phyloP scores from a whole-genome alignment of 2,888 invertebrate species.

The Chloromyia formosa region DNA sequence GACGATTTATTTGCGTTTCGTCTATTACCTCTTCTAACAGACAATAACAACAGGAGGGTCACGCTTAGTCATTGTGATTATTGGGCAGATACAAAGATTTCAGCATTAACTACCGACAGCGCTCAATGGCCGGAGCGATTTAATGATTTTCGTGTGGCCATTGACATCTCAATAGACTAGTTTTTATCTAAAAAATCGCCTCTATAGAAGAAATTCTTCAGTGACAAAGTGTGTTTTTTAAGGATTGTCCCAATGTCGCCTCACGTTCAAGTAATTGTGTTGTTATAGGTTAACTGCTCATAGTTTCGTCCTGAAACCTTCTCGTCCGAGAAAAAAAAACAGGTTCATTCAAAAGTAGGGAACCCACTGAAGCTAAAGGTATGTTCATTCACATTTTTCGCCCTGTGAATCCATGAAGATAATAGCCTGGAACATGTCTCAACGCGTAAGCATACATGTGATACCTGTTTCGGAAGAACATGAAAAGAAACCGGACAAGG shows the following conservation, averaged over 20 bases:
- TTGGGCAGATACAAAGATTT: constrained; percentile 14
- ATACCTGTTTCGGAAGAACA: constrained; percentile 2
- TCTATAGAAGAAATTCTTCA: constrained; percentile 22
- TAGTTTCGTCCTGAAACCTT: background rate
- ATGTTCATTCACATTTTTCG: constrained; percentile 5
- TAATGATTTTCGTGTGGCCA: constrained; percentile 35
- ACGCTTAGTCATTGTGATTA: constrained; percentile 33
- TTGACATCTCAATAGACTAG: constrained; percentile 37
- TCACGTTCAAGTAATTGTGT: constrained; percentile 32
- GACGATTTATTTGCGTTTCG: constrained; percentile 38
- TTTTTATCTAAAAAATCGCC: constrained; percentile 14
- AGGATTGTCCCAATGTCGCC: constrained; percentile 11
- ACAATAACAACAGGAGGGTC: constrained; percentile 33
- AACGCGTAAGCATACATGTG: constrained; percentile 7
- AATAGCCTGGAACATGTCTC: constrained; percentile 9
- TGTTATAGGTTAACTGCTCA: background rate
- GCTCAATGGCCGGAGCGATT: constrained; percentile 4
- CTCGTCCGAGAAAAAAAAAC: background rate
- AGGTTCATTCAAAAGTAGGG: constrained; percentile 8
- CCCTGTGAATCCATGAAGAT: background rate
- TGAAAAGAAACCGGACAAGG: background rate
- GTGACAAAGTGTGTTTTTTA: background rate
- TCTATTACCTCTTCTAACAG: constrained; percentile 32
- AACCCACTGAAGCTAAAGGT: background rate
- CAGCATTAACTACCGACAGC: background rate